Evolutionary conservation across 2,113 vertebrate genomes (phyloP), one percentile per base, ranked within the genome.

Genomic region (Ceyx margarethae): DNA sequence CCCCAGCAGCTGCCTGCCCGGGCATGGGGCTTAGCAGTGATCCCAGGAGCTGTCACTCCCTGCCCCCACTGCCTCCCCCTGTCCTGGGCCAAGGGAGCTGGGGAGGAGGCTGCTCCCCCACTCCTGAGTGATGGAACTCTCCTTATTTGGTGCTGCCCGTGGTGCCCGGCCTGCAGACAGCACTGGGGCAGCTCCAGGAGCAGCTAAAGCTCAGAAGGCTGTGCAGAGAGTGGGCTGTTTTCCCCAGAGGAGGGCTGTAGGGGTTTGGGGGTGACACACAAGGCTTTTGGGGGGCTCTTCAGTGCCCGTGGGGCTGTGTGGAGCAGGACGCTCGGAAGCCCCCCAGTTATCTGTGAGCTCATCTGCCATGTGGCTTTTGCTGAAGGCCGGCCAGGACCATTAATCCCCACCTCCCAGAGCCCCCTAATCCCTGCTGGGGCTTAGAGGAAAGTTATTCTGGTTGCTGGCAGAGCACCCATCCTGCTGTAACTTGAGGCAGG

Each of bases 381-480:
- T 95, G 95, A 89, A 90, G 86, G 90, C 95, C 74, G 48, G 90
- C 95, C 95, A 95, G 81, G 74, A 46, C 50, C 77, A 69, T 85
- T 95, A 96, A 96, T 95, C 95, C 93, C 86, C 92, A 89, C 90
- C 95, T 96, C 92, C 87, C 73, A 75, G 73, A 87, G 91, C 81
- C 91, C 89, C 89, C 77, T 96, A 85, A 95, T 94, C 90, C 92
- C 91, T 93, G 86, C 83, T 68, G 87, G 89, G 95, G 81, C 3
- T 96, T 92, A 95, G 15, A 53, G 91, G 61, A 83, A 65, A 85
- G 94, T 95, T 96, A 96, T 96, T 96, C 90, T 85, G 46, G 93
- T 94, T 91, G 58, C 86, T 95, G 92, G 86, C 83, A 89, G 64
- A 81, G 74, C 10, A 6, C 78, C 53, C 74, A 7, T 60, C 54